Conservation (phyloP, 1,140 invertebrate species). For the Ericerus pela region DNA sequence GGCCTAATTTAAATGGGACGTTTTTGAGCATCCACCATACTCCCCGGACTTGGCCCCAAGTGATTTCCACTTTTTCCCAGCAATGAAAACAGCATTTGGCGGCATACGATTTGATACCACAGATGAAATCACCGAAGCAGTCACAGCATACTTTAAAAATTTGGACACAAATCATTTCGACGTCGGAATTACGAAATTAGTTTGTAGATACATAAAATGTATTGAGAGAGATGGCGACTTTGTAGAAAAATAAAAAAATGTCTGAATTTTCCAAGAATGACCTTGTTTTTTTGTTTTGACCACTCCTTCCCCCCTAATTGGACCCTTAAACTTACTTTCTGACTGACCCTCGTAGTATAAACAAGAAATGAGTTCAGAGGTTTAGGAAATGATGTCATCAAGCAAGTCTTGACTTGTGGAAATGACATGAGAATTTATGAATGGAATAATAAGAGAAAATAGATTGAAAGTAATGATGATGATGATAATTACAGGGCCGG, state of each 20-base stretch:
- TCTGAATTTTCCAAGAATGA: not conserved
- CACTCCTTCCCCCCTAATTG: not conserved
- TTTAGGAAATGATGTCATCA: no score
- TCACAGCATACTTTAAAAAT: conserved; percentile 4
- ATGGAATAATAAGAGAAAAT: no score
- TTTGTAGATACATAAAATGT: conserved; percentile 1
- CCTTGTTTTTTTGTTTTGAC: not conserved
- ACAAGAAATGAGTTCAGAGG: no score
- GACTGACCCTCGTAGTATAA: conserved; percentile 1
- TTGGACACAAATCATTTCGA: conserved; percentile 6
- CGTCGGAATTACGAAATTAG: conserved; percentile 9
- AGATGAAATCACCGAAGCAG: not conserved
- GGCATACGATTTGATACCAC: conserved; percentile 15
- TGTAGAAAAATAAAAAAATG: conserved; percentile 9
- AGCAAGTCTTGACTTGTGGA: no score
- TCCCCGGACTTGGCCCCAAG: conserved; percentile 25
- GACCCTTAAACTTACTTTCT: conserved; percentile 5
- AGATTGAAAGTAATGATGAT: no score
- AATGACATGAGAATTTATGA: no score
- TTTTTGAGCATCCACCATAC: conserved; percentile 27
- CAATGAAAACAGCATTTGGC: conserved; percentile 18
- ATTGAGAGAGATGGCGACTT: conserved; percentile 14
- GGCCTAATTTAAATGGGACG: conserved; percentile 25
- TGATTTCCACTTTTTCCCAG: conserved; percentile 26
- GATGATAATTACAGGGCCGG: no score